Evolutionary conservation across 2,888 invertebrate species (phyloP), one percentile per base, ranked within the genome.

Genomic region (Neoscelio sp.): DNA sequence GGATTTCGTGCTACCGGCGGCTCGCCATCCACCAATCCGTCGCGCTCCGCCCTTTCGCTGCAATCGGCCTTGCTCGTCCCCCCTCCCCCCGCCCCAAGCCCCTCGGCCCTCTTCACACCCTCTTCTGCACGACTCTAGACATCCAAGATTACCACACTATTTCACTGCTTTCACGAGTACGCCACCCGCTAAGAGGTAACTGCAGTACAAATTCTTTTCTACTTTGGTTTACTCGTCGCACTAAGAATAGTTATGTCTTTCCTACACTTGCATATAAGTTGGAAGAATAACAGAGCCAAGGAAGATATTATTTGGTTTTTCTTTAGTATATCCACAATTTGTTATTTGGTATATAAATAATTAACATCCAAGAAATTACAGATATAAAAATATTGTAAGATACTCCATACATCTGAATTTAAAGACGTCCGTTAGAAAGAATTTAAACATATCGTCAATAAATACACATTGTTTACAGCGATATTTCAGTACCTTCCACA

Each of bases 141-240:
- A 84, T 87, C 89, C 82, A 86, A 88, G 86, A 85, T 87, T 87
- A 88, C 87, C 88, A 88, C 87, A 87, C 86, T 87, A 87, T 86
- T 78, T 87, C 88, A 82, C 83, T 87, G 85, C 86, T 87, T 85
- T 81, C 84, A 87, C 82, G 84, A 88, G 85, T 81, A 76, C 81
- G 84, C 83, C 84, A 86, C 83, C 86, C 85, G 85, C 87, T 83
- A 88, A 89, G 87, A 89, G 87, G 83, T 84, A 86, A 84, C 87
- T 85, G 85, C 84, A 84, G 84, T 87, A 87, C 88, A 87, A 88
- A 89, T 89, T 87, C 87, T 46, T 67, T 67, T 64, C 67, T 70
- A 33, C 42, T 70, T 70, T 70, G 56, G 56, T 70, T 70, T 62
- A 54, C 75, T 67, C 20, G 35, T 28, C 76, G 28, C 62, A n/a